Conservation (phyloP, 2,113 vertebrate genomes). For the Rafetus swinhoei region DNA sequence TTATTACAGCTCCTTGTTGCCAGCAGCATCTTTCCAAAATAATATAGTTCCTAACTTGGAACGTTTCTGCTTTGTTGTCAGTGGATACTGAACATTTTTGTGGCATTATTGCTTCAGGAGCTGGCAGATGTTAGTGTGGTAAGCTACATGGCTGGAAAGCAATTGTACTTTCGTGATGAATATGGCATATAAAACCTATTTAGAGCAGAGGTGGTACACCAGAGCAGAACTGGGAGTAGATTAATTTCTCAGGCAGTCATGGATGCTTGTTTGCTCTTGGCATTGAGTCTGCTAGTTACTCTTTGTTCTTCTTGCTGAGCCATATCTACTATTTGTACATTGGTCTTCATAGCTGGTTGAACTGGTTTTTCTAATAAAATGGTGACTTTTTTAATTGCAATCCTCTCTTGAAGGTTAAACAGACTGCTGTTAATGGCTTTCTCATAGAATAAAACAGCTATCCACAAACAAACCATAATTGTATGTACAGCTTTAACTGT, state of each 20-base stretch:
- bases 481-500: background rate
- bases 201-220: background rate
- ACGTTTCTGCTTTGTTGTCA: background rate
- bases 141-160: fast-evolving
- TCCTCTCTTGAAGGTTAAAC: background rate
- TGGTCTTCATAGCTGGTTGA: background rate
- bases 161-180: background rate
- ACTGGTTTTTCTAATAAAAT: background rate
- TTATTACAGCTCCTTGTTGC: background rate
- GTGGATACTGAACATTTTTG: background rate
- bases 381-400: fast-evolving
- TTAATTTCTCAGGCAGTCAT: background rate
- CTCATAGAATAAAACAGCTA: background rate
- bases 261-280: background rate
- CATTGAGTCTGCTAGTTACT: background rate
- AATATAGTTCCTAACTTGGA: background rate
- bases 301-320: background rate
- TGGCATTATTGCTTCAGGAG: background rate
- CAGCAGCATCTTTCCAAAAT: background rate
- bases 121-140: background rate
- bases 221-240: fast-evolving
- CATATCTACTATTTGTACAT: background rate
- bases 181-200: background rate
- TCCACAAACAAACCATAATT: background rate
- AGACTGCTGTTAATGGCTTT: background rate